phyloP scores from a whole-genome alignment of 2,888 invertebrate species.

The Synergus japonicus region DNA sequence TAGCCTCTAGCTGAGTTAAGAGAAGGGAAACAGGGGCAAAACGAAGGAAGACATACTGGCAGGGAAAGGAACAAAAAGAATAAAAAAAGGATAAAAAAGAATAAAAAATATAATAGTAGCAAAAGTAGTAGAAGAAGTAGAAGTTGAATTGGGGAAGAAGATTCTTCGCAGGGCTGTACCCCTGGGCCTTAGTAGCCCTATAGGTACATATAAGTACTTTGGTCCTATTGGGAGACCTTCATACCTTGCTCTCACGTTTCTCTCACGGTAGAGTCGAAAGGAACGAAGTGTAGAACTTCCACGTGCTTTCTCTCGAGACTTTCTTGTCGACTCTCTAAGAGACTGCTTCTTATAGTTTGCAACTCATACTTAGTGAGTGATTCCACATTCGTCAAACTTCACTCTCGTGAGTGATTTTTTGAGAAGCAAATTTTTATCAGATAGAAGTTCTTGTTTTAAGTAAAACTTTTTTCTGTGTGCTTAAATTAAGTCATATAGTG shows the following conservation, averaged over 20 bases:
- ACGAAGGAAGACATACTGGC: conserved; percentile 49
- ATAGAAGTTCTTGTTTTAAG: too few species aligned
- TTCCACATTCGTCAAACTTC: background rate
- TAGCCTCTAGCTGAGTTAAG: conserved; percentile 29
- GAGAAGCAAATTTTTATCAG: too few species aligned
- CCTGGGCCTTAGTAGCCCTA: conserved; percentile 39
- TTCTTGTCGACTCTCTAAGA: conserved; percentile 61
- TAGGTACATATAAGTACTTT: conserved; percentile 5
- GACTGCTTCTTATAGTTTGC: conserved; percentile 30
- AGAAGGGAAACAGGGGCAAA: conserved; percentile 49
- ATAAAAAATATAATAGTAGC: conserved; percentile 36
- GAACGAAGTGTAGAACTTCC: conserved; percentile 58
- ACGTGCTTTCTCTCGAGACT: conserved; percentile 70
- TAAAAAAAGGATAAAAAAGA: conserved; percentile 33
- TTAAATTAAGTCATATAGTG: too few species aligned
- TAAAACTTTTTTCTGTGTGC: too few species aligned
- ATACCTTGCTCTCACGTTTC: conserved; percentile 45
- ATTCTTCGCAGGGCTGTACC: conserved; percentile 50
- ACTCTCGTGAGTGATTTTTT: background rate
- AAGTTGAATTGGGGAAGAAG: conserved; percentile 34
- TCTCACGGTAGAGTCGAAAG: conserved; percentile 47
- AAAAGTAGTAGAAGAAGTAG: conserved; percentile 42
- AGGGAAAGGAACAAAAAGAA: conserved; percentile 34
- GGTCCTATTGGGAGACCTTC: background rate
- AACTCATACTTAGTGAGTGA: background rate